phyloP scores from a whole-genome alignment of 1,140 invertebrate genomes.

The Reticulitermes speratus region DNA sequence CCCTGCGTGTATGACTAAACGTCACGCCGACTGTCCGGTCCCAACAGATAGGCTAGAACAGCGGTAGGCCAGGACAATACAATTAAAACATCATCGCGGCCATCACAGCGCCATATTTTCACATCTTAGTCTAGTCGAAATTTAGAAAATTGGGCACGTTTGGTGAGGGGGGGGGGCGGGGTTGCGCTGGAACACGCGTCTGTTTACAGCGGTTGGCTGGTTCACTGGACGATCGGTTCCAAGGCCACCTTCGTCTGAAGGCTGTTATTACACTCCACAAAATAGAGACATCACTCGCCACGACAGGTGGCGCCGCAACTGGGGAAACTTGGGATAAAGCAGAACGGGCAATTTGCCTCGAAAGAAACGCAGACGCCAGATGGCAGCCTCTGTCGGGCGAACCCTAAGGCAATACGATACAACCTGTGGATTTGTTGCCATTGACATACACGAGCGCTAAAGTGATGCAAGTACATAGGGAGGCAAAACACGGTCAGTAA shows the following conservation, averaged over 20 bases:
- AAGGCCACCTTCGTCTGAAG: slow-evolving; percentile 13
- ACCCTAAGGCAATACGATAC: background rate
- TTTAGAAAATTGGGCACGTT: no score
- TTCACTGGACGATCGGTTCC: slow-evolving; percentile 8
- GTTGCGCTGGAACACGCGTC: background rate
- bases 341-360: slow-evolving; percentile 10
- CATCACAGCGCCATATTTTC: no score
- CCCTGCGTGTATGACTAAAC: no score
- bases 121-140: no score
- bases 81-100: no score
- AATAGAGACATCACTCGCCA: background rate
- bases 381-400: background rate
- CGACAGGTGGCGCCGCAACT: slow-evolving; percentile 5
- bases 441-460: background rate
- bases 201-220: background rate
- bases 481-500: no score
- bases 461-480: background rate
- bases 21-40: no score
- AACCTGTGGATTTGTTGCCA: background rate
- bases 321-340: background rate
- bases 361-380: background rate
- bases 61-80: no score
- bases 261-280: background rate
- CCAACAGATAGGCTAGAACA: no score
- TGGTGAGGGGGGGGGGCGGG: no score